These are phyloP conservation scores for Phalloptychus januarius DNA, from an alignment of 2,797 vertebrate species.

Conservation along the genomic window DNA sequence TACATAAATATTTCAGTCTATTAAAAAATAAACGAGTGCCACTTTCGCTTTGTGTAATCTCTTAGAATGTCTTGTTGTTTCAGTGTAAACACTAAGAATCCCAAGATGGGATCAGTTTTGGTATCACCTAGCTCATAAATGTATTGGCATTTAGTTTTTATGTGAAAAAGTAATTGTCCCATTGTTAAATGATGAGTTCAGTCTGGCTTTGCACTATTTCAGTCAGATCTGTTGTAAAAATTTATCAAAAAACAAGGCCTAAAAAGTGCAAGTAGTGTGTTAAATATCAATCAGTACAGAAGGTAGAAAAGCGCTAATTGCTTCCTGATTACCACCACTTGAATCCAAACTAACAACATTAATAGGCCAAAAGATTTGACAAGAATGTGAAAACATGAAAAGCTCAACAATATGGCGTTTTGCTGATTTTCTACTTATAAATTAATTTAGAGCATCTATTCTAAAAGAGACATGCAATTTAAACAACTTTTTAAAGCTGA, in stretches of 20 bases:
- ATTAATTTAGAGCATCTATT: background rate
- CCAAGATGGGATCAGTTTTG: background rate
- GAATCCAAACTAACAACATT: background rate
- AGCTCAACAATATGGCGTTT: background rate
- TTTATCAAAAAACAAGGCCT: background rate
- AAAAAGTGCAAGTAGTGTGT: background rate
- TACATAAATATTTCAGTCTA: slow-evolving; percentile 11
- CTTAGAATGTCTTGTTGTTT: background rate
- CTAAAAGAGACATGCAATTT: background rate
- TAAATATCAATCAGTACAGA: background rate
- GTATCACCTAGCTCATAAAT: background rate
- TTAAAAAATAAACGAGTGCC: slow-evolving; percentile 9
- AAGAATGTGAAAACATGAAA: slow-evolving; percentile 1
- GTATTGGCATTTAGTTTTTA: background rate
- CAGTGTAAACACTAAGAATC: background rate
- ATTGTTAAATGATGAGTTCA: background rate
- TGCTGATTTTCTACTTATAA: background rate
- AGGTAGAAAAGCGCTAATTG: background rate
- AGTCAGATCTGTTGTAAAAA: background rate
- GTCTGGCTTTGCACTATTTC: background rate
- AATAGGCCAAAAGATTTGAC: background rate
- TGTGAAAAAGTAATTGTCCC: background rate
- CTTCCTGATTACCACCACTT: background rate
- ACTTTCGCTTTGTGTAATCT: slow-evolving; percentile 11
- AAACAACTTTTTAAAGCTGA: slow-evolving; percentile 13